Base-by-base conservation (phyloP, 2,113 vertebrate species). In the Podocnemis expansa region DNA sequence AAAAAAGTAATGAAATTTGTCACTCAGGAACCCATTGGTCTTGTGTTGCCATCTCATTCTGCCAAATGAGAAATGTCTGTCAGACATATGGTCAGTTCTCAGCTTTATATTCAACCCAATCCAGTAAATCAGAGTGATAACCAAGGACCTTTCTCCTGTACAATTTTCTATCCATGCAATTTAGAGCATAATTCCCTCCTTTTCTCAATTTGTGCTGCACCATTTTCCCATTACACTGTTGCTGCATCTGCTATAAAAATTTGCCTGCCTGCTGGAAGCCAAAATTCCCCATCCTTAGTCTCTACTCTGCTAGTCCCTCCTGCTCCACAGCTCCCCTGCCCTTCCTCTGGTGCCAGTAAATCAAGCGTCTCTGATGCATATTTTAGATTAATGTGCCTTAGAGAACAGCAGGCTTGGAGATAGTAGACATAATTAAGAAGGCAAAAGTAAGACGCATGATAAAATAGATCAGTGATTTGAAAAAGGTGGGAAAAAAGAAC, bases 21-120 rank as follows among this genome's bases (percentile, higher is more conserved):
- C 41, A 85, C n/a, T 70, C 14, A 78, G 88, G 60, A 94, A 13
- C 80, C 95, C 91, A 95, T 84, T 93, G 97, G 87, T 41, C 93
- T 14, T 25, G 73, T 45, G 54, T 73, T 91, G 85, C 54, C 84
- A 60, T 41, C 4, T 80, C 54, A 54, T 92, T 84, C 92, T 88
- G 70, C 84, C 93, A 80, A 10, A 25, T n/a, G 55, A 89, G 34
- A 85, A 5, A 3, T 31, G 67, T 87, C 92, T 95, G 89, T 84
- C 95, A 95, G 90, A 84, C 58, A 80, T 34, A 82, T 43, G 88
- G 89, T 89, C 92, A 84, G 8, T 38, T 89, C 63, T 92, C 51
- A 17, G 38, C 89, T 22, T 91, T 51, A 25, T 56, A 75, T 38
- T 67, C 38, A 84, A 38, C 90, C 67, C 76, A 41, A 80, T 49